Evolutionary conservation across 2,888 invertebrate species (phyloP), one percentile per base, ranked within the genome.

Genomic region (Unio delphinus): DNA sequence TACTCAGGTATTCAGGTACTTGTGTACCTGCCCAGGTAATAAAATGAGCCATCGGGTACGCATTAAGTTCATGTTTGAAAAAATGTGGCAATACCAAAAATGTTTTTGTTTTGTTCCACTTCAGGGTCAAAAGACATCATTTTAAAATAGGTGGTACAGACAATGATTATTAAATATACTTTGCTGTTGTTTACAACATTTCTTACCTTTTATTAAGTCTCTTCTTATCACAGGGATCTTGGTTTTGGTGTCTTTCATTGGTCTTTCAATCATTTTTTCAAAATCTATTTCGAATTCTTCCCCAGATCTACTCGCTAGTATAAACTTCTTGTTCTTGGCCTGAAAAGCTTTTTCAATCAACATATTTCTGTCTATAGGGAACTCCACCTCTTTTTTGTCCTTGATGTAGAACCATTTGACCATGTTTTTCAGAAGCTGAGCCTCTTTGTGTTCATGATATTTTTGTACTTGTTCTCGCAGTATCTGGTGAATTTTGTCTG

Each of bases 251-350:
- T 73, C 45, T 59, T 64, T 63, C 3, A 65, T 68, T n/a, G 75
- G 75, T 64, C 67, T 75, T 58, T 81, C 80, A 28, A 70, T 70
- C 78, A 78, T 75, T 15, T 69, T 73, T 15, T 60, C 58, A n/a
- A 81, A 76, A 66, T 77, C 76, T 7, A 81, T 72, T 55, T 64
- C 69, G 64, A 75, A 81, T 30, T 72, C 70, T 2, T 61, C 71
- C 7, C 73, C 74, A 28, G 58, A 28, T 3, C 61, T 26, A 61
- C 74, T 74, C n/a, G 61, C 71, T 55, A 79, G 64, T 34, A 63
- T 69, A 3, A 68, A 73, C 6, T 55, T 61, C 45, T 54, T 66
- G 1, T 74, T 57, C 58, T 78, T 76, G 17, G 69, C 65, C 20
- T 67, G 71, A 59, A 67, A 75, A 1, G 78, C 78, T n/a, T 69